phyloP scores from a whole-genome alignment of 2,113 vertebrate genomes.

The Coregonus clupeaformis region DNA sequence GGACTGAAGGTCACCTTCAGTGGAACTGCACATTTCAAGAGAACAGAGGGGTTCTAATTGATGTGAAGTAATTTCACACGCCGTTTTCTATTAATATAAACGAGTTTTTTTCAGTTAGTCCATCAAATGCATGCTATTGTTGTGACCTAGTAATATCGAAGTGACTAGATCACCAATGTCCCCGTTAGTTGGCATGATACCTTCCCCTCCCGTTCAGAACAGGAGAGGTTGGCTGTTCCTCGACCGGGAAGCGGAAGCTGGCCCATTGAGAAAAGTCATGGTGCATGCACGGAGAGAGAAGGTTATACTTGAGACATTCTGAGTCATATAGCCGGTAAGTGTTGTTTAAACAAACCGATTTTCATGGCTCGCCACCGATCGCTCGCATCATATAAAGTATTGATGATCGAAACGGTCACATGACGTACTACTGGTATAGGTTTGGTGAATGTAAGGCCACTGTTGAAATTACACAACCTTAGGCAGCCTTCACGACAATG shows the following conservation, averaged over 20 bases:
- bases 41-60: slow-evolving; percentile 21
- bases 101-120: neutral
- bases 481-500: slow-evolving; percentile 1
- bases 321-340: slow-evolving; percentile 62
- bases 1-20: slow-evolving; percentile 84
- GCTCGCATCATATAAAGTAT: neutral
- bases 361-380: neutral
- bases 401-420: neutral
- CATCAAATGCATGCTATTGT: neutral
- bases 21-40: slow-evolving; percentile 57
- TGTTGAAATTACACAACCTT: slow-evolving; percentile 43
- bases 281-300: slow-evolving; percentile 65
- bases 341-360: slow-evolving; percentile 17
- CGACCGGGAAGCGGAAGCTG: slow-evolving; percentile 78
- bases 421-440: neutral
- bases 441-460: slow-evolving; percentile 8
- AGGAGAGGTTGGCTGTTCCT: slow-evolving; percentile 33
- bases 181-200: neutral
- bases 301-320: slow-evolving; percentile 68
- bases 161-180: neutral
- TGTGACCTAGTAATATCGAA: neutral
- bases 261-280: slow-evolving; percentile 58
- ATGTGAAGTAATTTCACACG: rapidly evolving
- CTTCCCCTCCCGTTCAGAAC: neutral
- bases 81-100: rapidly evolving